Evolutionary conservation across 2,888 invertebrate species (phyloP).

Genomic region (Acleris cristana): DNA sequence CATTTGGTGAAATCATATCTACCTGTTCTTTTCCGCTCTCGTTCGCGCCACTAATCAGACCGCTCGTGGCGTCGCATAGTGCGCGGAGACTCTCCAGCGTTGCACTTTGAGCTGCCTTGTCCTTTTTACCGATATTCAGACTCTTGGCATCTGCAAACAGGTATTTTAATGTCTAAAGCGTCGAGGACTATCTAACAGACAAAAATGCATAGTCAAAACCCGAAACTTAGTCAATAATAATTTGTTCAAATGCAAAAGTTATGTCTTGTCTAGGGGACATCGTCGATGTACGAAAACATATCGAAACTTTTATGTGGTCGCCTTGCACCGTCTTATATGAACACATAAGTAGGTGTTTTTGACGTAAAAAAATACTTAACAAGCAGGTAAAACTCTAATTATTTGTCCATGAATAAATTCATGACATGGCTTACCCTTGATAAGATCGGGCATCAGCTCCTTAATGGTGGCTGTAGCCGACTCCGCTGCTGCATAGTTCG

Average conservation of each 20-base stretch:
- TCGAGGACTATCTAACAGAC: no score
- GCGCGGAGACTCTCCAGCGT: constrained; percentile 46
- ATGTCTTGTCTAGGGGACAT: no score
- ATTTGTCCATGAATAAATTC: background rate
- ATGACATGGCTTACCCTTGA: constrained; percentile 18
- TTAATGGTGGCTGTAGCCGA: constrained; percentile 26
- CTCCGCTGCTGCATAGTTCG: constrained; percentile 31
- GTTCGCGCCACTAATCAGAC: constrained; percentile 39
- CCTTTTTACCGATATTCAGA: constrained; percentile 41
- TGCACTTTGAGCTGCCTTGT: constrained; percentile 44
- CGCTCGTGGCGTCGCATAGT: constrained; percentile 49
- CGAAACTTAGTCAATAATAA: no score
- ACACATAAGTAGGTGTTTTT: no score
- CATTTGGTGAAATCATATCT: constrained; percentile 19
- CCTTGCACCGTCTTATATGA: no score
- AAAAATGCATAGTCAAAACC: no score
- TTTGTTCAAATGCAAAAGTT: no score
- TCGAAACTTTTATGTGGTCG: no score
- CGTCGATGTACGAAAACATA: no score
- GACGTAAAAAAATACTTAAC: no score
- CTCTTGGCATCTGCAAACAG: constrained; percentile 46
- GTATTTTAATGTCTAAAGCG: no score
- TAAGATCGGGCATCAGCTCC: constrained; percentile 27
- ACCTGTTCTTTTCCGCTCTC: constrained; percentile 22
- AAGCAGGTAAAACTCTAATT: background rate